Base-by-base conservation (phyloP, 92 coral and sea anemone species). In the Porites cylindrica region DNA sequence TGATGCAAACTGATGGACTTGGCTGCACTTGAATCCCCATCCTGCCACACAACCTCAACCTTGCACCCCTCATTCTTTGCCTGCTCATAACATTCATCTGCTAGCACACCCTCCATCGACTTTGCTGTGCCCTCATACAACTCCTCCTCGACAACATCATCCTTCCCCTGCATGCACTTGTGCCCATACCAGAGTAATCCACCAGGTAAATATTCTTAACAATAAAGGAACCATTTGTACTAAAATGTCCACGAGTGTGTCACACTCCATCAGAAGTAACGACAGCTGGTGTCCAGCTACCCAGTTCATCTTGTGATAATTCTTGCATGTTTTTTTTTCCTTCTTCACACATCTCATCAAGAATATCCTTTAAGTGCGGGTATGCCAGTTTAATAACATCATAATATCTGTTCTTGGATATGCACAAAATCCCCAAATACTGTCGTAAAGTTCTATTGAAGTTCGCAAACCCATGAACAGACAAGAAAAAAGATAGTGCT, bases 21-120 rank as follows among this genome's bases (percentile, higher is more conserved):
- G 1, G 88, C 82, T 1, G 91, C 24, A 51, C 82, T 82, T 54
- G 83, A 88, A 82, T 85, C 93, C 1, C 68, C 86, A 79, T 78
- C 93, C 29, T 90, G 86, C 93, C 93, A 90, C 3, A 90, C 90
- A 60, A 79, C 86, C 58, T 79, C 90, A 10, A 85, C 73, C 23
- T 78, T 54, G 19, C 89, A 84, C 0, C 66, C 86, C 67, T 90
- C 90, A 1, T 79, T 23, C 68, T 53, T 90, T 24, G 86, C 77
- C 54, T 85, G 47, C 16, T 80, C 51, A 18, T 84, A 78, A 64
- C 92, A 89, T 56, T 78, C 92, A 2, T 52, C 85, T 18, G 86
- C 72, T 13, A 79, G 63, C 14, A 78, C 24, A 4, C 92, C 89
- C 65, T 90, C 83, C 93, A 90, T 90, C 7, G 80, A 62, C 73